Evolutionary conservation across 2,113 vertebrate genomes (phyloP).

Genomic region (Ceuthmochares aereus): DNA sequence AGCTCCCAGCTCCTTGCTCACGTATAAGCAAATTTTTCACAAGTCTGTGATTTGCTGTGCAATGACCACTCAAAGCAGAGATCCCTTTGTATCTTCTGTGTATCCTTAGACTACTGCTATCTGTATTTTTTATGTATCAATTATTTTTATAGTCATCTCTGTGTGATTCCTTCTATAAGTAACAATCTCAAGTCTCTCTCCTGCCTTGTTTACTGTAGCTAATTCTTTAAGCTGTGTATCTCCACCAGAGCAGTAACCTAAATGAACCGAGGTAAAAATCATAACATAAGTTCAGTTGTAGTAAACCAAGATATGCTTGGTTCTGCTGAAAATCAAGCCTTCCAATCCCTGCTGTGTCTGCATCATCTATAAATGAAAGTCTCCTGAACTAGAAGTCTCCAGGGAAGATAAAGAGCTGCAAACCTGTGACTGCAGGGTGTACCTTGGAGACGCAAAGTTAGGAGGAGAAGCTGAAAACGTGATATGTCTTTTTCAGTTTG

Average conservation of each 20-base stretch:
- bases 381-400: neutral
- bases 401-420: constrained; percentile 27
- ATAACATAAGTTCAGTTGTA: neutral
- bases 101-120: neutral
- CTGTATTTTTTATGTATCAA: neutral
- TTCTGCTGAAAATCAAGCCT: neutral
- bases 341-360: constrained; percentile 11
- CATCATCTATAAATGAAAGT: constrained; percentile 36
- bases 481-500: constrained; percentile 58
- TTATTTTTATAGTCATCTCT: constrained; percentile 7
- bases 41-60: neutral
- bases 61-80: constrained; percentile 31
- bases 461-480: constrained; percentile 40
- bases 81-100: constrained; percentile 29
- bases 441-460: constrained; percentile 1
- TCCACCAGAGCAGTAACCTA: neutral
- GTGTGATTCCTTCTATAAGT: constrained; percentile 25
- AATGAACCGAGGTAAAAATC: constrained; percentile 12
- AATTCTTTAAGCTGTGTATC: constrained; percentile 8
- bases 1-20: neutral
- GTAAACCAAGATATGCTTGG: constrained; percentile 16
- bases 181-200: constrained; percentile 2
- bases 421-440: neutral
- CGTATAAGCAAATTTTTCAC: neutral
- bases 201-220: neutral